Conservation (phyloP, 2,888 invertebrate genomes). For the Gymnocheta viridis region DNA sequence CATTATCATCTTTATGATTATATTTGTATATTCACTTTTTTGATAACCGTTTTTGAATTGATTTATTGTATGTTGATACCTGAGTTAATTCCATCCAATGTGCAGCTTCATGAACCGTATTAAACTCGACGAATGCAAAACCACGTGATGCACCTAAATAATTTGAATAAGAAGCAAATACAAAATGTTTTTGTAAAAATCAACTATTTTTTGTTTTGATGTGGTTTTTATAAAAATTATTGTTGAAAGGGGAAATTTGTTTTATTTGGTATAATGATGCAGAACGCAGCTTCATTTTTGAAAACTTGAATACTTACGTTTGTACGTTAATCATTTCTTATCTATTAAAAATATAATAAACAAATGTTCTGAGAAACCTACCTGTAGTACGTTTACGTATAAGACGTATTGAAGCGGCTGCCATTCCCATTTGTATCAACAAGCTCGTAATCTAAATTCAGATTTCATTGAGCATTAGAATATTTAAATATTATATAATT, state of each 20-base stretch:
- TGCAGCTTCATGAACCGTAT: conserved; percentile 92
- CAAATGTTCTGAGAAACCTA: conserved; percentile 82
- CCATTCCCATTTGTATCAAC: conserved; percentile 88
- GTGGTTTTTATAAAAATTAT: conserved; percentile 65
- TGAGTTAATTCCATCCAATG: conserved; percentile 96
- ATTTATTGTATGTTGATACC: conserved; percentile 76
- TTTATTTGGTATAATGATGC: conserved; percentile 62
- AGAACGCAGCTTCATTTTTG: conserved; percentile 65
- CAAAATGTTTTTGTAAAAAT: conserved; percentile 82
- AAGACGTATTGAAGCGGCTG: conserved; percentile 90
- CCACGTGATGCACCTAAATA: conserved; percentile 94
- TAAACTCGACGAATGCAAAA: conserved; percentile 97
- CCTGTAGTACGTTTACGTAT: conserved; percentile 93
- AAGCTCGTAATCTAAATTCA: conserved; percentile 88
- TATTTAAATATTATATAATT: conserved; percentile 44
- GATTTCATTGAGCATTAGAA: not conserved
- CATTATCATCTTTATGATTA: conserved; percentile 43
- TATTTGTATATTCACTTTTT: conserved; percentile 64
- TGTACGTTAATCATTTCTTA: conserved; percentile 27
- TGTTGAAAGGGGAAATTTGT: conserved; percentile 51
- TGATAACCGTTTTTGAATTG: conserved; percentile 65
- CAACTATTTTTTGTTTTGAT: conserved; percentile 75
- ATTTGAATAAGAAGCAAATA: conserved; percentile 85
- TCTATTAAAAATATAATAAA: conserved; percentile 47
- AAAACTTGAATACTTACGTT: conserved; percentile 67